Percentiles rank a stretch among this genome's conserved stretches.
Evolutionary conservation across 1,140 invertebrate species (phyloP).

Genomic region (Musca vetustissima): DNA sequence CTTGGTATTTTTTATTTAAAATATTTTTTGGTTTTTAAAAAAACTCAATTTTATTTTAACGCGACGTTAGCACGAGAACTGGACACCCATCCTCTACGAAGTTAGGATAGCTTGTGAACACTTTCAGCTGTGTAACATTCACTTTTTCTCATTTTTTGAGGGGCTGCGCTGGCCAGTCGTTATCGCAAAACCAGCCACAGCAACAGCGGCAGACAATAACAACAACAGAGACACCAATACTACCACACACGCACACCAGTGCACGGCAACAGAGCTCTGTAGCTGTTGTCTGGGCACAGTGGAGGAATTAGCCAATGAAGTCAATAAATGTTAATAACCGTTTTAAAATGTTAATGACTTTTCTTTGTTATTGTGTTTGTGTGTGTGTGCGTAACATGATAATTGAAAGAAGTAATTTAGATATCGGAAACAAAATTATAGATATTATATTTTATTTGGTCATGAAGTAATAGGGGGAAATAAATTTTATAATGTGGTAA

Average conservation of each 20-base stretch:
- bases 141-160: conserved; percentile 41
- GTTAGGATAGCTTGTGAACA: conserved; percentile 52
- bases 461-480: too few species aligned
- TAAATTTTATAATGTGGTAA: too few species aligned
- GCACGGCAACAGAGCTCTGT: neutral
- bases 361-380: too few species aligned
- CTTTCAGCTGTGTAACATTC: conserved; percentile 47
- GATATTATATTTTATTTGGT: too few species aligned
- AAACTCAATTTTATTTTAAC: conserved; percentile 16
- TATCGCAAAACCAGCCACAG: conserved; percentile 37
- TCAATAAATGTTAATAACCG: too few species aligned
- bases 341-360: too few species aligned
- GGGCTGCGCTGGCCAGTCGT: conserved; percentile 34
- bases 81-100: conserved; percentile 47
- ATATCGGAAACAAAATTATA: too few species aligned
- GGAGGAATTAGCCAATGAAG: too few species aligned
- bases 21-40: conserved; percentile 26
- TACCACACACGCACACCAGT: neutral
- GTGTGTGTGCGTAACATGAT: too few species aligned
- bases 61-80: conserved; percentile 36
- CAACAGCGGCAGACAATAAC: conserved; percentile 7
- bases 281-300: too few species aligned
- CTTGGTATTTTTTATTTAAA: conserved; percentile 27
- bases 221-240: neutral
- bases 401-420: too few species aligned